These are phyloP conservation scores for Campaea margaritaria DNA, from an alignment of 2,888 invertebrate genomes.

Conservation along the genomic window DNA sequence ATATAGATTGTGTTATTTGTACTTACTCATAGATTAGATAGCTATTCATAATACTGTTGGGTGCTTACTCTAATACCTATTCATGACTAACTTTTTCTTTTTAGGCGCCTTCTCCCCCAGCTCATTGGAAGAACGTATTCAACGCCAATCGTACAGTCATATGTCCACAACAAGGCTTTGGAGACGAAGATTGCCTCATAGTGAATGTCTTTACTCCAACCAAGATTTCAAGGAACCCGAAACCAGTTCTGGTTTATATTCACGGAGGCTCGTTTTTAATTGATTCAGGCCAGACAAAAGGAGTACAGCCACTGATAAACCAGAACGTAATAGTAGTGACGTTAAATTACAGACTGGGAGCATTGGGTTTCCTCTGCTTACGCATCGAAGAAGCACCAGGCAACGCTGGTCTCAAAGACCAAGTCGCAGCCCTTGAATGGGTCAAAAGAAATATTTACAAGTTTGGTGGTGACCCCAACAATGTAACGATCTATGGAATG, in stretches of 20 bases:
- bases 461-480: conserved; percentile 50
- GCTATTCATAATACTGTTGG: too few relatives aligned
- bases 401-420: conserved; percentile 60
- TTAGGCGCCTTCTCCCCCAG: conserved; percentile 47
- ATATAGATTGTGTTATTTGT: too few relatives aligned
- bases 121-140: conserved; percentile 46
- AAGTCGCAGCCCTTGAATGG: conserved; percentile 56
- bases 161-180: conserved; percentile 52
- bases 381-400: conserved; percentile 55
- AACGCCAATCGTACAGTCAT: conserved; percentile 47
- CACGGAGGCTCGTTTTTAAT: conserved; percentile 55
- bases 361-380: conserved; percentile 55
- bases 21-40: too few relatives aligned
- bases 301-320: conserved; percentile 50
- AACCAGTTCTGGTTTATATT: conserved; percentile 55
- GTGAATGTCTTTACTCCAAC: conserved; percentile 54
- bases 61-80: too few relatives aligned
- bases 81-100: conserved; percentile 9
- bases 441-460: conserved; percentile 49
- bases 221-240: conserved; percentile 20
- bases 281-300: conserved; percentile 50
- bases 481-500: conserved; percentile 52
- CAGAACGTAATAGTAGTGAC: conserved; percentile 55
- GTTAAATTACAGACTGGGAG: conserved; percentile 56
- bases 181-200: conserved; percentile 56